A percentile compares a stretch with the other conserved stretches of the same genome.
These are phyloP conservation scores for Zoanthus solanderi DNA, from an alignment of 92 coral and sea anemone genomes.

Conservation along the genomic window DNA sequence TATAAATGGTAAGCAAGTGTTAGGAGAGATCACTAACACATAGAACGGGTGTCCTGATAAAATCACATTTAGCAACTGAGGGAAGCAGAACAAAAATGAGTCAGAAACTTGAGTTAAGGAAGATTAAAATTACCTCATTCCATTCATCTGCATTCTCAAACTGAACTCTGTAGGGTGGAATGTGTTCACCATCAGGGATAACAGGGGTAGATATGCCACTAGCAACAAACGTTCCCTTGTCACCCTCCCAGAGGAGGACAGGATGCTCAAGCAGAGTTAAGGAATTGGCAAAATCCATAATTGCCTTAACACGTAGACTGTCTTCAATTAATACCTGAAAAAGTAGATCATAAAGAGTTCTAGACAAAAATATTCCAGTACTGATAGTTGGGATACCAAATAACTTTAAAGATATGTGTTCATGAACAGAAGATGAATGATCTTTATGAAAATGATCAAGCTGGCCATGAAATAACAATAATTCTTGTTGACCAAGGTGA, in stretches of 20 bases:
- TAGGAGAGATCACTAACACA: neutral
- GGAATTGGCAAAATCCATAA: slow-evolving; percentile 75
- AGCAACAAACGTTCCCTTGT: slow-evolving; percentile 73
- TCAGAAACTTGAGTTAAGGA: too few relatives aligned
- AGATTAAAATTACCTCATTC: slow-evolving; percentile 55
- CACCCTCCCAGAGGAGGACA: slow-evolving; percentile 70
- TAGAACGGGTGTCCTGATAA: neutral
- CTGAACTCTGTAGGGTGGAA: slow-evolving; percentile 56
- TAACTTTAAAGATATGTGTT: neutral
- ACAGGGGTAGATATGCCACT: slow-evolving; percentile 66
- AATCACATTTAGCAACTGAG: neutral
- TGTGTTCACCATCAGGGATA: slow-evolving; percentile 59
- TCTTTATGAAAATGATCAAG: too few relatives aligned
- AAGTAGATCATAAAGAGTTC: neutral
- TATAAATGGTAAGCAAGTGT: too few relatives aligned
- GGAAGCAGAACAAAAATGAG: neutral
- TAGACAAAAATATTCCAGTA: neutral
- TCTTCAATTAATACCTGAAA: slow-evolving; percentile 75
- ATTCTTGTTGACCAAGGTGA: too few relatives aligned
- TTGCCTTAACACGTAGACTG: slow-evolving; percentile 68
- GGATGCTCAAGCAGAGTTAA: slow-evolving; percentile 76
- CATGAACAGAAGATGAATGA: neutral
- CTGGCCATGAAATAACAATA: too few relatives aligned
- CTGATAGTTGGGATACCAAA: too few relatives aligned
- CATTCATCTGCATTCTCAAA: slow-evolving; percentile 70